Conservation (phyloP, 1,140 invertebrate genomes). For the Drosophila erecta region DNA sequence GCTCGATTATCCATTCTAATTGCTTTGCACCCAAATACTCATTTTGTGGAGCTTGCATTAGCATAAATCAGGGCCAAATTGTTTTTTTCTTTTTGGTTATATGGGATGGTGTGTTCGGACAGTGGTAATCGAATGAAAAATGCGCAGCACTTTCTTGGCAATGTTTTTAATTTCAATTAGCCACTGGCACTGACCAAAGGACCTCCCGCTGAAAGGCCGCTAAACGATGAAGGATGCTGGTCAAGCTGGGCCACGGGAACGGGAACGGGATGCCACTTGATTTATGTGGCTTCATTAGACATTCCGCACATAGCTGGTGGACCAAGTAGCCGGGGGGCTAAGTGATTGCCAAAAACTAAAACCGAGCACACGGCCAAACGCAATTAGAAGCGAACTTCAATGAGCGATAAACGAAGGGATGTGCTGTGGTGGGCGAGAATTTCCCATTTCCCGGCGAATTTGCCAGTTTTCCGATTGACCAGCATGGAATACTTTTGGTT, state of each 20-base stretch:
- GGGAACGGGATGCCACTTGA: slow-evolving; percentile 57
- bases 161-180: slow-evolving; percentile 78
- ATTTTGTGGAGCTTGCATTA: slow-evolving; percentile 11
- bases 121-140: slow-evolving; percentile 32
- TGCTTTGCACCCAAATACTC: not conserved
- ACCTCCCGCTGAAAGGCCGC: not conserved
- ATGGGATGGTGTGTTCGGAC: not conserved
- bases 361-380: slow-evolving; percentile 38
- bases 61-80: slow-evolving; percentile 40
- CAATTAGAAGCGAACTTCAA: slow-evolving; percentile 56
- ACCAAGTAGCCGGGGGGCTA: slow-evolving; percentile 24
- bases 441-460: not conserved
- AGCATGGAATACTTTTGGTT: slow-evolving; percentile 72
- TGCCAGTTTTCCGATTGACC: slow-evolving; percentile 69
- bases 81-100: slow-evolving; percentile 2
- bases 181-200: slow-evolving; percentile 22
- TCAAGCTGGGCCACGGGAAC: not conserved
- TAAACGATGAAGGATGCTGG: slow-evolving; percentile 9
- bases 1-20: not conserved
- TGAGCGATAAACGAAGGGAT: slow-evolving; percentile 2
- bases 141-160: slow-evolving; percentile 53
- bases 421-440: not conserved
- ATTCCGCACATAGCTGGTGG: slow-evolving; percentile 67
- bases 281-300: slow-evolving; percentile 84
- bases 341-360: slow-evolving; percentile 70